These are phyloP conservation scores for Panagrolaimus sp. DNA, from an alignment of 1,140 invertebrate genomes.

Conservation along the genomic window DNA sequence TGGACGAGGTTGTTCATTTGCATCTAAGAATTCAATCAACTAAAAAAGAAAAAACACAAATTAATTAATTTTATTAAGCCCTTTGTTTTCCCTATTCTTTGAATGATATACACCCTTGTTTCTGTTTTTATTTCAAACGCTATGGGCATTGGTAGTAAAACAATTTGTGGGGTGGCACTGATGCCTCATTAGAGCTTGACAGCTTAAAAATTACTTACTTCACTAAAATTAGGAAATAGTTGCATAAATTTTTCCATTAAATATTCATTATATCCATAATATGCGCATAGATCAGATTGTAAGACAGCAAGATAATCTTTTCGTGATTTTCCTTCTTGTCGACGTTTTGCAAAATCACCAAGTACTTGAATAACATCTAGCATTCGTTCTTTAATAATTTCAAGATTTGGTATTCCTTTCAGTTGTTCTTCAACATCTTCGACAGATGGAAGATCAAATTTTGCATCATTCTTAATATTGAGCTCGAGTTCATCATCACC, in stretches of 20 bases:
- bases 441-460: constrained; percentile 51
- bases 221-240: constrained; percentile 69
- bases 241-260: constrained; percentile 89
- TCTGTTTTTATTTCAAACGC: too few relatives aligned
- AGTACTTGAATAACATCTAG: constrained; percentile 74
- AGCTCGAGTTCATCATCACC: constrained; percentile 65
- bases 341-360: constrained; percentile 76
- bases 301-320: constrained; percentile 70
- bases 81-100: background rate
- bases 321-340: constrained; percentile 70
- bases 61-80: background rate
- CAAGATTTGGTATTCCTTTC: constrained; percentile 62
- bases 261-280: constrained; percentile 91
- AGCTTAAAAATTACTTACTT: too few relatives aligned
- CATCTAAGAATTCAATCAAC: constrained; percentile 88
- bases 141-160: too few relatives aligned
- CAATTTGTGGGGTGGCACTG: too few relatives aligned
- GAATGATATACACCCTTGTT: too few relatives aligned
- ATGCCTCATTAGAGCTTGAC: too few relatives aligned
- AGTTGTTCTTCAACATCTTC: constrained; percentile 63
- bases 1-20: constrained; percentile 88
- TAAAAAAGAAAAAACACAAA: constrained; percentile 40
- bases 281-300: constrained; percentile 74
- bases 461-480: constrained; percentile 60
- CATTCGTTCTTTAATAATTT: constrained; percentile 74